Evolutionary conservation across 2,797 vertebrate genomes (phyloP).

Genomic region (Helarctos malayanus): DNA sequence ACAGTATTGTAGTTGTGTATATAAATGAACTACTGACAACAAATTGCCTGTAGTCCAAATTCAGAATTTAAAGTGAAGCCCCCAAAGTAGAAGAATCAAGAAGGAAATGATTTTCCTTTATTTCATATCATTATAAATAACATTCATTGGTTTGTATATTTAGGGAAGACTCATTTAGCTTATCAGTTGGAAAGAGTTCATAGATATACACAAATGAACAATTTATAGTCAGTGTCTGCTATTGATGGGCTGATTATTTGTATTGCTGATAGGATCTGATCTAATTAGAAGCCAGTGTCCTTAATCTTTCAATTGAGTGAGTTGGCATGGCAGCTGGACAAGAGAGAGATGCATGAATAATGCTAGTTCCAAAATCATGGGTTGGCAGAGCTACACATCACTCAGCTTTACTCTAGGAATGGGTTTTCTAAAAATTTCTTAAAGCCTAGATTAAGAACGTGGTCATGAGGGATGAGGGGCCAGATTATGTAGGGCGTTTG

Average conservation of each 20-base stretch:
- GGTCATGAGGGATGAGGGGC: not conserved
- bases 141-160: slow-evolving; percentile 62
- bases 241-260: slow-evolving; percentile 45
- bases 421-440: slow-evolving; percentile 28
- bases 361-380: not conserved
- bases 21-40: slow-evolving; percentile 78
- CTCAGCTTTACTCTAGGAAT: not conserved
- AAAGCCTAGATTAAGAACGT: not conserved
- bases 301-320: slow-evolving; percentile 20
- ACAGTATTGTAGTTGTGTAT: slow-evolving; percentile 69
- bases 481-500: not conserved
- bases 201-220: slow-evolving; percentile 35
- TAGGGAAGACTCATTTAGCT: slow-evolving; percentile 65
- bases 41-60: slow-evolving; percentile 81
- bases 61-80: slow-evolving; percentile 80
- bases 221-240: not conserved
- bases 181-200: slow-evolving; percentile 51
- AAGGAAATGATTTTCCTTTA: slow-evolving; percentile 78
- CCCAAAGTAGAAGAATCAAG: slow-evolving; percentile 76
- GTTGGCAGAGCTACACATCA: not conserved
- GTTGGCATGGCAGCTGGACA: not conserved
- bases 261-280: slow-evolving; percentile 21
- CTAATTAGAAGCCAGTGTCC: slow-evolving; percentile 19
- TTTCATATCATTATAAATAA: slow-evolving; percentile 76
- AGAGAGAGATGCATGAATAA: not conserved